phyloP scores from a whole-genome alignment of 2,113 vertebrate species.

The Glaucidium brasilianum region DNA sequence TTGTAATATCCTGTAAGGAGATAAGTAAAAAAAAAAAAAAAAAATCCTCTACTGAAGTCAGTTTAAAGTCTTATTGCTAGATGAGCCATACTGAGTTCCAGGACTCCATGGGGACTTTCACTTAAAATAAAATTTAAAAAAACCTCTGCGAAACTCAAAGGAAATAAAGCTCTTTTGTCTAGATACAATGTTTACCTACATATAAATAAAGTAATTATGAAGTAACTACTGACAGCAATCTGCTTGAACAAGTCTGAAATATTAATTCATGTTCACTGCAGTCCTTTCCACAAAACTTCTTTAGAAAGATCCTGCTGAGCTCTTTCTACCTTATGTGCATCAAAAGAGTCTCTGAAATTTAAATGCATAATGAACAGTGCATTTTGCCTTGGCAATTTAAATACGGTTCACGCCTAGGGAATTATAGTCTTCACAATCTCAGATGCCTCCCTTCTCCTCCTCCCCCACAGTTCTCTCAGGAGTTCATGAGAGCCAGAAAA shows the following conservation, averaged over 20 bases:
- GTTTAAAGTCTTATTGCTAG: neutral
- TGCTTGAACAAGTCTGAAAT: neutral
- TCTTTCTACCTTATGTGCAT: neutral
- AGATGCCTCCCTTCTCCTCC: accelerated
- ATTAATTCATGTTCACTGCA: neutral
- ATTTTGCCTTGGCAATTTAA: neutral
- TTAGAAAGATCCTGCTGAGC: neutral
- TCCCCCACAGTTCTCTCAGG: neutral
- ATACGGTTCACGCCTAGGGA: neutral
- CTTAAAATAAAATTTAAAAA: neutral
- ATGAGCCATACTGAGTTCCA: neutral
- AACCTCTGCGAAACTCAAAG: neutral
- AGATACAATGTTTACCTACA: neutral
- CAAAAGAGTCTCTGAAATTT: neutral
- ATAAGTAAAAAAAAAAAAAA: neutral
- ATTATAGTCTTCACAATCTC: neutral
- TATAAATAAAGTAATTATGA: neutral
- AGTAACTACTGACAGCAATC: neutral
- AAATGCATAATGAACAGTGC: neutral
- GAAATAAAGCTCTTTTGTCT: neutral
- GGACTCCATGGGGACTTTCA: neutral
- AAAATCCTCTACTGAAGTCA: neutral
- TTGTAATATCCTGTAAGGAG: neutral
- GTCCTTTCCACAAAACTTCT: neutral
- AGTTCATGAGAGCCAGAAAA: neutral